phyloP scores from a whole-genome alignment of 2,113 vertebrate genomes.

The Neogobius melanostomus region DNA sequence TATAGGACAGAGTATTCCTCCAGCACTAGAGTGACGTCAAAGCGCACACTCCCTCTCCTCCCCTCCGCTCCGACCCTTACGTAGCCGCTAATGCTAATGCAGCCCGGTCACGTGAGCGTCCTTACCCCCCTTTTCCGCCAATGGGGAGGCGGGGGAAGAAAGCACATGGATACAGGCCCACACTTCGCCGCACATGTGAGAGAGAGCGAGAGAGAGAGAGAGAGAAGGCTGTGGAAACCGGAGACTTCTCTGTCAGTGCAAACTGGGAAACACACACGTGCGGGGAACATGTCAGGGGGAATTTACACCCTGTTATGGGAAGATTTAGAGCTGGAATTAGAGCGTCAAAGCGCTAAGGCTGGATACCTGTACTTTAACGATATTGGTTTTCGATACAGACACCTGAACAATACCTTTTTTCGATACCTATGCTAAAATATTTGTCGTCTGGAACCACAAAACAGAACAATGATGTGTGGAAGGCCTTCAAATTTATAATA shows the following conservation, averaged over 20 bases:
- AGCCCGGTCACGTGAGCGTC: slow-evolving; percentile 66
- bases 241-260: slow-evolving; percentile 3
- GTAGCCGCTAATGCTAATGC: slow-evolving; percentile 65
- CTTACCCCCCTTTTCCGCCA: slow-evolving; percentile 72
- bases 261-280: background rate
- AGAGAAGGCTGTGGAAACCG: slow-evolving; percentile 26
- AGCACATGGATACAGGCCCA: slow-evolving; percentile 17
- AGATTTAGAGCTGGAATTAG: too few species aligned
- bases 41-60: slow-evolving; percentile 36
- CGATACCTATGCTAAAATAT: too few species aligned
- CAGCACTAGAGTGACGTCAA: slow-evolving; percentile 42
- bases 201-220: slow-evolving; percentile 5
- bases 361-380: too few species aligned
- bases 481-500: too few species aligned
- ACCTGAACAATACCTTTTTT: too few species aligned
- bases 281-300: too few species aligned
- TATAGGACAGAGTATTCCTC: background rate
- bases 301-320: too few species aligned
- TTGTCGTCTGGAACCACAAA: too few species aligned
- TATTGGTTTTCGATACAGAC: too few species aligned
- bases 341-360: too few species aligned
- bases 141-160: slow-evolving; percentile 49
- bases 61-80: slow-evolving; percentile 37
- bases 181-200: slow-evolving; percentile 36
- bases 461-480: too few species aligned